Conservation (phyloP, 1,140 invertebrate genomes). For the Drosophila mojavensis region DNA sequence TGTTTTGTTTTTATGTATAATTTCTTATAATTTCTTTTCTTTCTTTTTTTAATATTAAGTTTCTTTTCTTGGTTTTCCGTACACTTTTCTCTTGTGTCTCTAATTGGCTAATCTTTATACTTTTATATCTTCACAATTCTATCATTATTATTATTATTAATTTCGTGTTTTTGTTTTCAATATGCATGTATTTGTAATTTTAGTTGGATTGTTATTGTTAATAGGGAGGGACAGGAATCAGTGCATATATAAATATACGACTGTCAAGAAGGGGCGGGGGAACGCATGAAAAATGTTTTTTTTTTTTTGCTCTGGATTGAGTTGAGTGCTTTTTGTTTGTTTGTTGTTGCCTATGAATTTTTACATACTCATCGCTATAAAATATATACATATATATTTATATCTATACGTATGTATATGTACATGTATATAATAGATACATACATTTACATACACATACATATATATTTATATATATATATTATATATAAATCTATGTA, state of each 20-base stretch:
- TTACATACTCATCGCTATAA: constrained; percentile 73
- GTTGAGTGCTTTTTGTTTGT: constrained; percentile 33
- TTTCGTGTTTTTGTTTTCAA: constrained; percentile 50
- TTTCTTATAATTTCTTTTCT: constrained; percentile 63
- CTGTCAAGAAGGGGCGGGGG: constrained; percentile 5
- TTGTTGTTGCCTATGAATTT: constrained; percentile 31
- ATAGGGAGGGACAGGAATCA: constrained; percentile 25
- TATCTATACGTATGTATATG: no score
- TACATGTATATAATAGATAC: constrained; percentile 38
- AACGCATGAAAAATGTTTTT: constrained; percentile 65
- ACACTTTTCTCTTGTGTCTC: constrained; percentile 66
- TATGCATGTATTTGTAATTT: constrained; percentile 52
- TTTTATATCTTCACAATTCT: constrained; percentile 71
- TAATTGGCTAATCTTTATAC: constrained; percentile 81
- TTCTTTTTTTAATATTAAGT: constrained; percentile 26
- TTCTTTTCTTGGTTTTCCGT: constrained; percentile 56
- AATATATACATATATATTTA: constrained; percentile 65
- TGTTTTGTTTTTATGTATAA: constrained; percentile 65
- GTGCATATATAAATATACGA: constrained; percentile 9
- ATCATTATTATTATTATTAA: constrained; percentile 35
- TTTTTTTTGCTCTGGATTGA: constrained; percentile 34
- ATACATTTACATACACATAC: neutral
- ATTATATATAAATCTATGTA: constrained; percentile 56
- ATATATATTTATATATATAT: constrained; percentile 19
- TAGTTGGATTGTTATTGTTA: constrained; percentile 28